These are phyloP conservation scores for Peromyscus maniculatus DNA, from an alignment of 2,113 vertebrate species.

Conservation along the genomic window DNA sequence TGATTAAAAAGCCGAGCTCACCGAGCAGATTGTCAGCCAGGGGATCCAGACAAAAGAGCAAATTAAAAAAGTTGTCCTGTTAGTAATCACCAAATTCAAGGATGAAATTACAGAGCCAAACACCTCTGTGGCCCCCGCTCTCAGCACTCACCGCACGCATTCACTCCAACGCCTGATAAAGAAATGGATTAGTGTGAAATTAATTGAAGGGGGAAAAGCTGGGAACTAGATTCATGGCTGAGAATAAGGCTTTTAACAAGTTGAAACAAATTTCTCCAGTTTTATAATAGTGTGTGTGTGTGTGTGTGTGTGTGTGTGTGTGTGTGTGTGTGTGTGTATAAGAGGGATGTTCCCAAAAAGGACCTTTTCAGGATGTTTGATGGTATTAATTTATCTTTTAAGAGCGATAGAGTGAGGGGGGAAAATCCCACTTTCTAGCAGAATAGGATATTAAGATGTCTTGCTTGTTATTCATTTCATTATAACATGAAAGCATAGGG, in stretches of 20 bases:
- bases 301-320: conserved; percentile 43
- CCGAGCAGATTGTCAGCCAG: conserved; percentile 96
- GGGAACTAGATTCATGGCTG: conserved; percentile 77
- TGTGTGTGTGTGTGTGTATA: not conserved
- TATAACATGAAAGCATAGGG: conserved; percentile 77
- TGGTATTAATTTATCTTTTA: conserved; percentile 74
- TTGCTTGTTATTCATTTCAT: conserved; percentile 78
- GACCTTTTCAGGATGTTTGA: conserved; percentile 69
- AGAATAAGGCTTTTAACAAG: conserved; percentile 83
- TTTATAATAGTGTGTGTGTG: conserved; percentile 65
- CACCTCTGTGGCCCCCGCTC: conserved; percentile 90
- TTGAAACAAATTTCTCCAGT: conserved; percentile 80
- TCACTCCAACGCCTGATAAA: conserved; percentile 80
- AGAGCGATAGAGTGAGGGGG: not conserved
- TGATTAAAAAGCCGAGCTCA: conserved; percentile 99
- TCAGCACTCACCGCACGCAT: conserved; percentile 88
- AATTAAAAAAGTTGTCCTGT: conserved; percentile 99
- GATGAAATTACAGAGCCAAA: conserved; percentile 98
- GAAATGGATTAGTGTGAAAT: conserved; percentile 91
- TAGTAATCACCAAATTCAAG: conserved; percentile 99
- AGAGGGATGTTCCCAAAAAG: conserved; percentile 56
- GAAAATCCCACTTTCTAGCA: conserved; percentile 35
- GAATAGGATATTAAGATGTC: conserved; percentile 79
- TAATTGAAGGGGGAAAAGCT: conserved; percentile 86
- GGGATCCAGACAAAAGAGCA: conserved; percentile 99